Evolutionary conservation across 2,888 invertebrate genomes (phyloP).

Genomic region (Scrobipalpa atriplicella): DNA sequence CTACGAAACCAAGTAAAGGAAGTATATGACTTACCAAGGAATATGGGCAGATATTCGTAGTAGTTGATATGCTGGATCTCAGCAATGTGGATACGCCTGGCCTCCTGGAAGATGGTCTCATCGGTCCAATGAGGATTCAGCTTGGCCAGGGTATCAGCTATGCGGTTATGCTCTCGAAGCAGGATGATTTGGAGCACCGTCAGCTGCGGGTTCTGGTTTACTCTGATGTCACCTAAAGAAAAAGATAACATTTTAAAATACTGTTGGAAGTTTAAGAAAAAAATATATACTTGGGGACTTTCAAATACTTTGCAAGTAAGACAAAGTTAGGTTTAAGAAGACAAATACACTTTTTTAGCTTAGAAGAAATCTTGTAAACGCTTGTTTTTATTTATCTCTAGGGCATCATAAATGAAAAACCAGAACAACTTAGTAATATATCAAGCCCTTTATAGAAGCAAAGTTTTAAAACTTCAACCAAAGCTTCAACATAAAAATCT

Average conservation of each 20-base stretch:
- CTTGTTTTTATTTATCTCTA: not conserved
- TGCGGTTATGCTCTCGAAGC: conserved; percentile 88
- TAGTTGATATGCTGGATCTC: conserved; percentile 89
- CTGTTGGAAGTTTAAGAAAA: not conserved
- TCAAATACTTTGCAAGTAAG: not conserved
- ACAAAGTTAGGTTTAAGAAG: not conserved
- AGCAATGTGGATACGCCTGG: conserved; percentile 86
- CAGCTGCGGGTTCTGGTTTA: conserved; percentile 88
- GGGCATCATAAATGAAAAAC: not conserved
- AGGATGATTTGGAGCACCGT: conserved; percentile 86
- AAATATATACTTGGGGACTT: too few relatives aligned
- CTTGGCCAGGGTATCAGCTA: conserved; percentile 82
- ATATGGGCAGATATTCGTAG: conserved; percentile 89
- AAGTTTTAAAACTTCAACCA: not conserved
- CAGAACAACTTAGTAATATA: not conserved
- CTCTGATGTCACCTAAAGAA: conserved; percentile 84
- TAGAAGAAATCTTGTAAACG: not conserved
- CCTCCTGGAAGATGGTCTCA: conserved; percentile 88
- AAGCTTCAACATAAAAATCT: not conserved
- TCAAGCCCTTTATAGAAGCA: not conserved
- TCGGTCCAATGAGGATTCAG: conserved; percentile 91
- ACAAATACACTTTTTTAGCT: not conserved
- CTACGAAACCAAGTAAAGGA: too few relatives aligned
- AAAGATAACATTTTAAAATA: not conserved
- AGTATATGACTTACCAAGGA: conserved; percentile 82